Base-by-base conservation (phyloP, 2,113 vertebrate genomes). In the Bubo bubo region DNA sequence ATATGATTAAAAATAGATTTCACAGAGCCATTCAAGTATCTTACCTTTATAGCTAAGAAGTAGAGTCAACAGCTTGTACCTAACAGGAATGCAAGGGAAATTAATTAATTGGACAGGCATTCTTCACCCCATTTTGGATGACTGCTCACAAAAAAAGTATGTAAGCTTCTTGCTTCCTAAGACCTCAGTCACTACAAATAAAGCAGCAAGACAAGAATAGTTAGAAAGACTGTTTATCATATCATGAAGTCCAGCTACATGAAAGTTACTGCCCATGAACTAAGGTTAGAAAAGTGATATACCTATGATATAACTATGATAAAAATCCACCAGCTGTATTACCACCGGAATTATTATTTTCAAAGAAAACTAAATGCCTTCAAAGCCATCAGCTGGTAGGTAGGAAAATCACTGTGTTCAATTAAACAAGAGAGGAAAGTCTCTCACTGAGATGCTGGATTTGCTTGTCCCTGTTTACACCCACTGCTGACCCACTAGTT, bases 1-100 rank as follows among this genome's bases (percentile, higher is more conserved):
- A 58, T 55, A 34, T 49, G 62, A 73, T 64, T 91, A 94, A 95
- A 95, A 95, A 94, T 58, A 95, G 39, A 87, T 85, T 95, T 91
- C 53, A 85, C 22, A 82, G 70, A 91, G 22, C 43, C 43, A 84
- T 84, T 88, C 79, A 89, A 77, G 22, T 70, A 70, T 55, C 45
- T 85, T 94, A 89, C 45, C 45, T 82, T 85, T 82, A 76, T 6
- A 79, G 58, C 45, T 85, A 41, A 82, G 59, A 55, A 83, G 50
- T 79, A 79, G 50, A 93, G 41, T 88, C 94, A 96, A 95, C 58
- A 86, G 26, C 23, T 79, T 94, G 32, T 52, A 56, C 17, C 60
- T 84, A 83, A 58, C 30, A 62, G 8, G 39, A 94, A 90, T 55
- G 53, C 26, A 85, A 90, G 21, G 83, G 19, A 85, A 79, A 82